phyloP scores from a whole-genome alignment of 2,888 invertebrate genomes.

The Hartigia nigra region DNA sequence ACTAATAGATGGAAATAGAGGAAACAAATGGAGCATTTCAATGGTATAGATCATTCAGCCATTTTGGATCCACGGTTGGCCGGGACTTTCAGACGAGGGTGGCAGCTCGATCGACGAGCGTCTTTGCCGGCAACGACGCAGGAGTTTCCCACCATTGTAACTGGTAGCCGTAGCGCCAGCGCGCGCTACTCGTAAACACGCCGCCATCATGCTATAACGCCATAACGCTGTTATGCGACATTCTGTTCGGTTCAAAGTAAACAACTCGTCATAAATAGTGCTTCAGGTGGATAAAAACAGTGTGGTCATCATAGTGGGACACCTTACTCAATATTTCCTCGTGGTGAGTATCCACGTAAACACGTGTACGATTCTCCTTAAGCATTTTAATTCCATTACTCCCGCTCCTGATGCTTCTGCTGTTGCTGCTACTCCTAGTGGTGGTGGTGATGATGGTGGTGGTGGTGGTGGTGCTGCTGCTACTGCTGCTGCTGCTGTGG shows the following conservation, averaged over 20 bases:
- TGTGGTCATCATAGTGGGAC: slow-evolving; percentile 11
- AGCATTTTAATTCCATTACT: not conserved
- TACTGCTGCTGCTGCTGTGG: not conserved
- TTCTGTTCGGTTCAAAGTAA: slow-evolving; percentile 36
- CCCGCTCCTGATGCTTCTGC: not conserved
- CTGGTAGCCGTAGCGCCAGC: not conserved
- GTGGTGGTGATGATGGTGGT: too few relatives aligned
- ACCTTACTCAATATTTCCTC: slow-evolving; percentile 24
- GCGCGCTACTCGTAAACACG: slow-evolving; percentile 35
- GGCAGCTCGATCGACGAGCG: too few relatives aligned
- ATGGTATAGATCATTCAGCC: too few relatives aligned
- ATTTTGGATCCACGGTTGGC: too few relatives aligned
- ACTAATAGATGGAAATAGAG: too few relatives aligned
- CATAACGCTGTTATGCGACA: slow-evolving; percentile 42
- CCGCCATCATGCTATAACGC: slow-evolving; percentile 41
- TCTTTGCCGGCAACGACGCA: not conserved
- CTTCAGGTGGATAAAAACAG: not conserved
- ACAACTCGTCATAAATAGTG: slow-evolving; percentile 27
- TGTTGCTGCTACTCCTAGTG: not conserved
- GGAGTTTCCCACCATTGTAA: not conserved
- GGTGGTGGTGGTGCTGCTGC: too few relatives aligned
- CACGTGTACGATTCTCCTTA: not conserved
- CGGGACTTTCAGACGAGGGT: too few relatives aligned
- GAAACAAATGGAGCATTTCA: too few relatives aligned
- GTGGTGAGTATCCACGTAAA: slow-evolving; percentile 25